Conservation (phyloP, 2,888 invertebrate genomes). For the Altica lythri region DNA sequence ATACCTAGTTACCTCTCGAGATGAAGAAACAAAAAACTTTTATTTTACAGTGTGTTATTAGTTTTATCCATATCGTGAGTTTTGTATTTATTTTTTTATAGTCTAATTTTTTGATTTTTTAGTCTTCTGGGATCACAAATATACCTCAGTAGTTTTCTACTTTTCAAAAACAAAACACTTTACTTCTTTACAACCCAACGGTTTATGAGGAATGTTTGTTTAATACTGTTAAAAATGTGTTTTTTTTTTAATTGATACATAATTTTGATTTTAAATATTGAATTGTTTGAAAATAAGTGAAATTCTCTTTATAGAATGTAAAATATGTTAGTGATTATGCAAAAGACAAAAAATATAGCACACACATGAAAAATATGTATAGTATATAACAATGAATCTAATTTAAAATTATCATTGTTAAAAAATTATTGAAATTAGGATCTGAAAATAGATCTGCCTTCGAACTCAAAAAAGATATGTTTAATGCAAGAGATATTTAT, state of each 20-base stretch:
- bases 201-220: too few relatives aligned
- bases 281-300: background rate
- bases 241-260: background rate
- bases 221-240: too few relatives aligned
- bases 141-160: conserved; percentile 18
- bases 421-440: conserved; percentile 29
- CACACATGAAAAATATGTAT: conserved; percentile 11
- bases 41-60: conserved; percentile 29
- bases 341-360: conserved; percentile 7
- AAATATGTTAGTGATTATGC: conserved; percentile 5
- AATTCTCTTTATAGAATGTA: conserved; percentile 2
- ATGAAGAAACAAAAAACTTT: conserved; percentile 29
- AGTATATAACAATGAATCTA: conserved; percentile 28
- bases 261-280: too few relatives aligned
- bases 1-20: conserved; percentile 45
- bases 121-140: conserved; percentile 18
- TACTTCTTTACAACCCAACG: too few relatives aligned
- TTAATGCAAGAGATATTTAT: conserved; percentile 30
- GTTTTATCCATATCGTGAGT: conserved; percentile 22
- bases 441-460: conserved; percentile 32
- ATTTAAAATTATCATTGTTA: conserved; percentile 33
- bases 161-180: too few relatives aligned
- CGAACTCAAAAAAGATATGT: conserved; percentile 27
- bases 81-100: conserved; percentile 32
- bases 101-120: conserved; percentile 19